Evolutionary conservation across 2,113 vertebrate genomes (phyloP).

Genomic region (Neolamprologus devosi): DNA sequence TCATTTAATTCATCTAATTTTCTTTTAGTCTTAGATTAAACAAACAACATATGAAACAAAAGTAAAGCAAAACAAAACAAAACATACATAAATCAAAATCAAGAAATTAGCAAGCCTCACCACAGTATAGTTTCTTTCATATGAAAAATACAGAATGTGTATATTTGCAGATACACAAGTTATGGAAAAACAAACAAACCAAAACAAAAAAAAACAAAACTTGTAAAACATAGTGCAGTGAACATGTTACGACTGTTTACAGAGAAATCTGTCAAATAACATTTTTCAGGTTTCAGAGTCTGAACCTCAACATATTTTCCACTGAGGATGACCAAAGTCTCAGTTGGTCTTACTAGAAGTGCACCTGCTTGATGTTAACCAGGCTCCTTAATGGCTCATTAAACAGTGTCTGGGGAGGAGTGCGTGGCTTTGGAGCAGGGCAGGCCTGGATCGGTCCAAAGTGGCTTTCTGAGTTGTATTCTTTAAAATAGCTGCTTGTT

Average conservation of each 20-base stretch:
- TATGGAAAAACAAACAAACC: no score
- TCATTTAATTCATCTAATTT: no score
- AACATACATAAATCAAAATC: no score
- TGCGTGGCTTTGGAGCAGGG: fast-evolving
- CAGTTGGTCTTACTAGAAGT: not conserved
- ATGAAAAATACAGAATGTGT: no score
- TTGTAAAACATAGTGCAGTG: not conserved
- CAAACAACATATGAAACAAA: no score
- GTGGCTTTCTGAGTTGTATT: not conserved
- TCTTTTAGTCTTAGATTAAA: no score
- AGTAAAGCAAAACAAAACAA: no score
- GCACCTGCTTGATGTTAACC: not conserved
- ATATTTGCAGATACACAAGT: no score
- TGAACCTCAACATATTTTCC: not conserved
- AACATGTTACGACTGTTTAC: not conserved
- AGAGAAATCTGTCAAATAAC: not conserved
- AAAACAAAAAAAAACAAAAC: no score
- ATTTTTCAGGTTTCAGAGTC: not conserved
- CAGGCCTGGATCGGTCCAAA: fast-evolving
- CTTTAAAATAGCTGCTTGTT: not conserved
- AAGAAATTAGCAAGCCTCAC: no score
- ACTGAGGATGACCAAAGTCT: not conserved
- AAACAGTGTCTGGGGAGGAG: not conserved
- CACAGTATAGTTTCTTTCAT: no score
- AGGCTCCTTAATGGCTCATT: not conserved